phyloP scores from a whole-genome alignment of 2,888 invertebrate genomes.

The Caenorhabditis panamensis region DNA sequence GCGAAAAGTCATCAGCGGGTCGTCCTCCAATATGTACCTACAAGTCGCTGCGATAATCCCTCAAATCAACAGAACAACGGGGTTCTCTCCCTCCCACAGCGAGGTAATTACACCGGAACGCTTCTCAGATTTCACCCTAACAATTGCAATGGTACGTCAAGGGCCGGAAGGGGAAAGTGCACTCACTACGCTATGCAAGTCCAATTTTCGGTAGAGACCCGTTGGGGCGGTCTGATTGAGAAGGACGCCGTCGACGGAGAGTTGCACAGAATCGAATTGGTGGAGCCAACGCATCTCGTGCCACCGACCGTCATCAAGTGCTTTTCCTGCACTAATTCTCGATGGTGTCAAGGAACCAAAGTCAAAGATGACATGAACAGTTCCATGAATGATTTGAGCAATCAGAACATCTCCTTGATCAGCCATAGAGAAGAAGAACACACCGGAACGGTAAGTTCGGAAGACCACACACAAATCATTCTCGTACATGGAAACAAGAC shows the following conservation, averaged over 20 bases:
- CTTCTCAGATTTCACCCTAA: slow-evolving; percentile 56
- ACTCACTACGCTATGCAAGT: slow-evolving; percentile 76
- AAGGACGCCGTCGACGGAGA: slow-evolving; percentile 75
- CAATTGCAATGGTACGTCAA: slow-evolving; percentile 25
- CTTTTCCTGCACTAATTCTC: slow-evolving; percentile 75
- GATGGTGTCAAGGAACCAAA: slow-evolving; percentile 75
- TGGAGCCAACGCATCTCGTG: slow-evolving; percentile 79
- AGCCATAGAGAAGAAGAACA: slow-evolving; percentile 80
- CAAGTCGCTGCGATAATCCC: slow-evolving; percentile 55
- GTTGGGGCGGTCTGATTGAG: slow-evolving; percentile 77
- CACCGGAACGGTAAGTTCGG: slow-evolving; percentile 77
- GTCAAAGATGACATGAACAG: slow-evolving; percentile 77
- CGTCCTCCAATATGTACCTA: slow-evolving; percentile 79
- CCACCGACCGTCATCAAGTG: slow-evolving; percentile 80
- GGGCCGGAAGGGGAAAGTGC: slow-evolving; percentile 7
- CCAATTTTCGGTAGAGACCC: slow-evolving; percentile 80
- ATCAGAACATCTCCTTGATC: slow-evolving; percentile 80
- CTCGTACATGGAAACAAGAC: slow-evolving; percentile 79
- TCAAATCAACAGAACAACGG: slow-evolving; percentile 38
- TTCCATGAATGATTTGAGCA: slow-evolving; percentile 77
- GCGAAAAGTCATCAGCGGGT: slow-evolving; percentile 76
- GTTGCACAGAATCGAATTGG: slow-evolving; percentile 79
- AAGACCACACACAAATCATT: slow-evolving; percentile 78
- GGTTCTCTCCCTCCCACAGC: background rate
- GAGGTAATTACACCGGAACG: slow-evolving; percentile 52